A percentile compares a stretch with the other conserved stretches of the same genome.
These are phyloP conservation scores for Passer montanus DNA, from an alignment of 2,113 vertebrate species.

Conservation along the genomic window DNA sequence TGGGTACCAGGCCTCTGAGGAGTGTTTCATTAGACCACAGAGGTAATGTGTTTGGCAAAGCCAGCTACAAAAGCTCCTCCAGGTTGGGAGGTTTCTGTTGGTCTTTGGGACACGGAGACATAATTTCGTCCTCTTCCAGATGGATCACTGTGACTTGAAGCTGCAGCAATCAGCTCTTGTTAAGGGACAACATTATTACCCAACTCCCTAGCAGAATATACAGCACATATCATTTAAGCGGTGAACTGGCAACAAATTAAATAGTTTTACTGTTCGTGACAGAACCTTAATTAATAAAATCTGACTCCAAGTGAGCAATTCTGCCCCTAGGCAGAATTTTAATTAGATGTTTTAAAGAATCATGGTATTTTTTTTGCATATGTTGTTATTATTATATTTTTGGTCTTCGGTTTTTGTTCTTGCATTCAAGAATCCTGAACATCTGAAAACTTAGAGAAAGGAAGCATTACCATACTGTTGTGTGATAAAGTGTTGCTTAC, in stretches of 20 bases:
- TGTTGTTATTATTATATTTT: not conserved
- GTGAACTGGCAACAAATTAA: not conserved
- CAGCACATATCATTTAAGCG: not conserved
- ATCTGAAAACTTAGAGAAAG: not conserved
- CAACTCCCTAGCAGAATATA: not conserved
- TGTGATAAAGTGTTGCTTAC: not conserved
- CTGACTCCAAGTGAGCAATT: not conserved
- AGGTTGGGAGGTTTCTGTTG: not conserved
- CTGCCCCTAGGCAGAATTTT: not conserved
- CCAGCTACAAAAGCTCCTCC: not conserved
- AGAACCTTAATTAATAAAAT: constrained; percentile 30
- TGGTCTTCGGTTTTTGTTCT: not conserved
- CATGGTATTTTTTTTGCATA: not conserved
- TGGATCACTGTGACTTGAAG: not conserved
- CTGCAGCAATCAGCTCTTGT: not conserved
- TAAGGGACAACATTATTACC: not conserved
- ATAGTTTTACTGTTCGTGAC: not conserved
- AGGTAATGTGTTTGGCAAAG: not conserved
- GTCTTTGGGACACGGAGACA: not conserved
- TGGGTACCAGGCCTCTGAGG: too few relatives aligned
- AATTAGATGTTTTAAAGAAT: constrained; percentile 2
- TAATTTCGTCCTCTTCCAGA: not conserved
- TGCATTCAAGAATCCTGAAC: not conserved
- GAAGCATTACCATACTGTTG: not conserved
- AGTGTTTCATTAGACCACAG: not conserved